Evolutionary conservation across 1,140 invertebrate species (phyloP).

Genomic region (Drosophila truncata): DNA sequence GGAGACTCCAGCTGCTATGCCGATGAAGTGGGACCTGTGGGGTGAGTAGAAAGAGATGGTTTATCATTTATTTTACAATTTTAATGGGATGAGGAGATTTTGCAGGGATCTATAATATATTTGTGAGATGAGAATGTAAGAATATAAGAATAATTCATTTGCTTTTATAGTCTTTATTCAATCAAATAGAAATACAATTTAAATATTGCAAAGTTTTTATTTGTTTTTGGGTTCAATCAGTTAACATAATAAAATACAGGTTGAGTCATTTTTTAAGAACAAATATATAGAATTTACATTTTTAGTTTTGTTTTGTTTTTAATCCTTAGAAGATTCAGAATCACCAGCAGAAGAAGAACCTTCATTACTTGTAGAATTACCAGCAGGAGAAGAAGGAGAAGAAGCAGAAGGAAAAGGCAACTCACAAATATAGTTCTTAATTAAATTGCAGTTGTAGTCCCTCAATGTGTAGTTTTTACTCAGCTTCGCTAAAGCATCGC

Average conservation of each 20-base stretch:
- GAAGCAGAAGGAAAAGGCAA: background rate
- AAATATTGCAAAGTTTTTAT: background rate
- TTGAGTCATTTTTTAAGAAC: background rate
- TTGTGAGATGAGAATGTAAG: too few species aligned
- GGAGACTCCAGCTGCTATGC: conserved; percentile 93
- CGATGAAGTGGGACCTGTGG: conserved; percentile 93
- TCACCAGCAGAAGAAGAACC: too few species aligned
- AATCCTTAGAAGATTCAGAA: too few species aligned
- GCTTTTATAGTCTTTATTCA: background rate
- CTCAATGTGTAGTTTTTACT: background rate
- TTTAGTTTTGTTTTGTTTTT: background rate
- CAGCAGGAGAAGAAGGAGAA: background rate
- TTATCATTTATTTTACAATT: background rate
- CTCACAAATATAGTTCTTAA: conserved; percentile 2
- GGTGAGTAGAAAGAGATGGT: conserved; percentile 87
- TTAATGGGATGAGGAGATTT: background rate
- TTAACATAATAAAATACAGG: background rate
- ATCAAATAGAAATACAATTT: background rate
- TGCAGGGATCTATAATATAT: background rate
- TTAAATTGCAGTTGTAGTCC: background rate
- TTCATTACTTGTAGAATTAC: too few species aligned
- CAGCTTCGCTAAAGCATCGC: background rate
- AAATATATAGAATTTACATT: background rate
- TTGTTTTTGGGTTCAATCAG: background rate
- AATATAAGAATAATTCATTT: background rate